These are phyloP conservation scores for Portunus trituberculatus DNA, from an alignment of 1,140 invertebrate species.

Conservation along the genomic window DNA sequence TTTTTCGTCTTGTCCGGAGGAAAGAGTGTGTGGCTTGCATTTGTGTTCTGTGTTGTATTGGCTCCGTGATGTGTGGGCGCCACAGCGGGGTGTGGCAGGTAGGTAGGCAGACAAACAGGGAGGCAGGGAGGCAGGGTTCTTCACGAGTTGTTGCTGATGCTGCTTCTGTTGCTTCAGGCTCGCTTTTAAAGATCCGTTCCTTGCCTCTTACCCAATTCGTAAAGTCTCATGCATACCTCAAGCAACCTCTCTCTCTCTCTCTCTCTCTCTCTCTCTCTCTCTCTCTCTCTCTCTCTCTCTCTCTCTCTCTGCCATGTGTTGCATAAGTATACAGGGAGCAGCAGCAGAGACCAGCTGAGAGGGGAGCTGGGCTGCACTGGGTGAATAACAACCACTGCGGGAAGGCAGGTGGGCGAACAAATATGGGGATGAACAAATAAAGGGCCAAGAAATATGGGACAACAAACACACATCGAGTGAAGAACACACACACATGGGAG, in stretches of 20 bases:
- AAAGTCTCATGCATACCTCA: not conserved
- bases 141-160: too few species aligned
- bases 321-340: not conserved
- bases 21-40: not conserved
- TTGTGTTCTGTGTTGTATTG: not conserved
- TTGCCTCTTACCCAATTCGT: not conserved
- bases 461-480: not conserved
- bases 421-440: not conserved
- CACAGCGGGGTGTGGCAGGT: not conserved
- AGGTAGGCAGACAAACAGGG: not conserved
- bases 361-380: not conserved
- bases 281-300: constrained; percentile 34
- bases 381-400: not conserved
- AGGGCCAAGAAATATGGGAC: not conserved
- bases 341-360: not conserved
- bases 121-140: not conserved
- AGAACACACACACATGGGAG: not conserved
- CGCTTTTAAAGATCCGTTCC: not conserved
- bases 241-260: not conserved
- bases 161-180: not conserved
- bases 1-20: not conserved
- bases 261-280: not conserved
- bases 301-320: not conserved
- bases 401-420: not conserved
- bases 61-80: not conserved